phyloP scores from a whole-genome alignment of 2,797 vertebrate genomes.

The Phalloptychus januarius region DNA sequence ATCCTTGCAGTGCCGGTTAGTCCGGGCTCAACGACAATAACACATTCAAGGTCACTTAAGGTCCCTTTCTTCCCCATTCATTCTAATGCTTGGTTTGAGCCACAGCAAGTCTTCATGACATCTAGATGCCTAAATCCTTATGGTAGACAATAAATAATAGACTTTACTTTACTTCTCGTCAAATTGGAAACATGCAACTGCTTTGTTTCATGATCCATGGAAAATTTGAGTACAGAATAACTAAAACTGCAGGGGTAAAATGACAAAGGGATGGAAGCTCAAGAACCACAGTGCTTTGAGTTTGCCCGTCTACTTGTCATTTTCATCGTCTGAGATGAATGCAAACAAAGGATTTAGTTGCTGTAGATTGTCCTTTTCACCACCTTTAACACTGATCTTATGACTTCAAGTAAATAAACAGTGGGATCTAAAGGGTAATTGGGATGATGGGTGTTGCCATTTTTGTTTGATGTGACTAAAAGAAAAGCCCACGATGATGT shows the following conservation, averaged over 20 bases:
- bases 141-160: not conserved
- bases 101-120: not conserved
- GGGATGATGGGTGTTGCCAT: not conserved
- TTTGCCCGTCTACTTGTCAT: not conserved
- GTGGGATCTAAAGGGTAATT: not conserved
- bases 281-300: not conserved
- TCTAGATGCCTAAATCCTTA: not conserved
- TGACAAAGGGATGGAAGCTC: not conserved
- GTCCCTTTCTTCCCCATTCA: not conserved
- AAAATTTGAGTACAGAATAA: not conserved
- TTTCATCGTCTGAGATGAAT: not conserved
- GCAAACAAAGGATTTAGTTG: constrained; percentile 4
- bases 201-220: constrained; percentile 2
- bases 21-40: not conserved
- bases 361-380: not conserved
- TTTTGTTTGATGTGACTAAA: constrained; percentile 26
- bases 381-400: constrained; percentile 8
- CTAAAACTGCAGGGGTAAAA: not conserved
- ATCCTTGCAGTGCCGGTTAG: not conserved
- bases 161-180: not conserved
- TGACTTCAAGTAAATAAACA: constrained; percentile 19
- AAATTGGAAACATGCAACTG: not conserved
- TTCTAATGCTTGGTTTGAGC: not conserved
- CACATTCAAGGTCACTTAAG: not conserved
- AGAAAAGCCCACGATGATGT: constrained; percentile 22